Conservation (phyloP, 64 coral and sea anemone genomes). For the Hydrozoanthus tunicans region DNA sequence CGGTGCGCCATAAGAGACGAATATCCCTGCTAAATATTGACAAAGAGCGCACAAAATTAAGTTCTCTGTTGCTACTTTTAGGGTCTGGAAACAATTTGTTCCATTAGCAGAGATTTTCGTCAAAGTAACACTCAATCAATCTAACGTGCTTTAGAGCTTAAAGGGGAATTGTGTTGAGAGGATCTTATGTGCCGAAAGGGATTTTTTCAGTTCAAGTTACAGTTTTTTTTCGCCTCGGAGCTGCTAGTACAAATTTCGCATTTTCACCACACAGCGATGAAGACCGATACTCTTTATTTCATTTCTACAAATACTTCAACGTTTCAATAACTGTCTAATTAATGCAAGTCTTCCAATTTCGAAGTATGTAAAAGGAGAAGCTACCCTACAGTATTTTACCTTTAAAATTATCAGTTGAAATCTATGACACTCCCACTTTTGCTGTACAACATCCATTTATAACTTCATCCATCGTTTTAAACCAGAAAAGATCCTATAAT, state of each 20-base stretch:
- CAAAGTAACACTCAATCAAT: conserved; percentile 14
- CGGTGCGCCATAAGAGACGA: not conserved
- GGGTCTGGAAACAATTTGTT: conserved; percentile 1
- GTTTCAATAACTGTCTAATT: not conserved
- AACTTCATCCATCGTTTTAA: too few relatives aligned
- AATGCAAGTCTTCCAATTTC: not conserved
- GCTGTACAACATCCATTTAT: not conserved
- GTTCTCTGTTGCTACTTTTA: not conserved
- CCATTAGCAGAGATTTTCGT: not conserved
- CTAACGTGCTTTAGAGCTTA: conserved; percentile 1
- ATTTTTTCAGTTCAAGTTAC: not conserved
- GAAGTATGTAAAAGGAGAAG: not conserved
- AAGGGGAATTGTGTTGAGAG: not conserved
- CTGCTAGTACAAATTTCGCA: not conserved
- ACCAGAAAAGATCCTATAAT: too few relatives aligned
- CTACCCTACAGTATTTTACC: not conserved
- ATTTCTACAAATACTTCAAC: not conserved
- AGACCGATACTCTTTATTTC: not conserved
- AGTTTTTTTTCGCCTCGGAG: not conserved
- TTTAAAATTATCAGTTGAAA: not conserved
- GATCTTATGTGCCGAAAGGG: not conserved
- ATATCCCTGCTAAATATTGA: not conserved
- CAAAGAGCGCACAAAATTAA: not conserved
- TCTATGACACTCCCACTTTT: not conserved
- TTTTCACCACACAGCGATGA: not conserved